phyloP scores from a whole-genome alignment of 1,140 invertebrate genomes.

The Trialeurodes vaporariorum region DNA sequence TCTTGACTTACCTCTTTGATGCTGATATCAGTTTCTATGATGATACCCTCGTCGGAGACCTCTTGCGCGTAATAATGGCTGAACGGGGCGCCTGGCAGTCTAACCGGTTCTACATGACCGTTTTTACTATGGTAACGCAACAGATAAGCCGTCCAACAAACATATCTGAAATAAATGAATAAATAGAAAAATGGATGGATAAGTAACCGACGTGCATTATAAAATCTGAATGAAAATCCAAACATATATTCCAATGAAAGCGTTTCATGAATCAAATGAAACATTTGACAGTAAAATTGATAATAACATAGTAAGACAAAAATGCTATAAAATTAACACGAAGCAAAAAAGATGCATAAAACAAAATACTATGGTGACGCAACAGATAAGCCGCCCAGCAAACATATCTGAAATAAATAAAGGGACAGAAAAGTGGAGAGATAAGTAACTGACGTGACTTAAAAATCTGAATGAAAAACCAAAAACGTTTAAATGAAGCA shows the following conservation, averaged over 20 bases:
- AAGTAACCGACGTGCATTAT: not conserved
- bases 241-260: too few relatives aligned
- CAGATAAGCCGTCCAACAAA: conserved; percentile 67
- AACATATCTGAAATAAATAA: conserved; percentile 49
- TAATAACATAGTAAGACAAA: too few relatives aligned
- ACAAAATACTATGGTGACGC: conserved; percentile 34
- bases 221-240: too few relatives aligned
- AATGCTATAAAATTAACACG: too few relatives aligned
- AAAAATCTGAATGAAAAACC: too few relatives aligned
- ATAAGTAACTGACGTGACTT: not conserved
- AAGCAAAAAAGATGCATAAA: too few relatives aligned
- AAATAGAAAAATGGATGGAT: too few relatives aligned
- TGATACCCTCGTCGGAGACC: conserved; percentile 64
- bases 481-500: too few relatives aligned
- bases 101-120: conserved; percentile 46
- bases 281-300: too few relatives aligned
- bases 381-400: conserved; percentile 67
- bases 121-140: conserved; percentile 37
- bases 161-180: conserved; percentile 47
- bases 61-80: conserved; percentile 77
- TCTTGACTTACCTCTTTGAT: conserved; percentile 57
- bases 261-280: too few relatives aligned
- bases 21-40: conserved; percentile 69
- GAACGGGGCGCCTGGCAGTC: conserved; percentile 59
- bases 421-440: too few relatives aligned